These are phyloP conservation scores for Myotis pilosus DNA, from an alignment of 2,797 vertebrate genomes.

Conservation along the genomic window DNA sequence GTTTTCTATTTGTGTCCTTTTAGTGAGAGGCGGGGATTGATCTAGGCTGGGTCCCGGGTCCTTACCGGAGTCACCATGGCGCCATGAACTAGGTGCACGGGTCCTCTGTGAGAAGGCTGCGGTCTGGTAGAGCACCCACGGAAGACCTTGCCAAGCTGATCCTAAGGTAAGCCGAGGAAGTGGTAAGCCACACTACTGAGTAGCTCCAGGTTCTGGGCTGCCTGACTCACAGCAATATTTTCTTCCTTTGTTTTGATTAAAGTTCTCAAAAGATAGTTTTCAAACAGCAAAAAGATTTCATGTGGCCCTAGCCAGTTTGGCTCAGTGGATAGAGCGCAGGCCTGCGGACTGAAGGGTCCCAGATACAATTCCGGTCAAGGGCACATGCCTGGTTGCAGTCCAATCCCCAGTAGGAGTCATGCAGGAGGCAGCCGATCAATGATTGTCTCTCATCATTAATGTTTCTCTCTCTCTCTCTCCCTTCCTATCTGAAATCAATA, in stretches of 20 bases:
- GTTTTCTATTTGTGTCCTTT: neutral
- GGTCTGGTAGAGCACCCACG: neutral
- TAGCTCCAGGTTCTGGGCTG: neutral
- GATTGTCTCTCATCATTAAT: too few species aligned
- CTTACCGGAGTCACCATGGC: neutral
- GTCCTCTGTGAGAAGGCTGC: neutral
- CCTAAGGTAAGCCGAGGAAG: neutral
- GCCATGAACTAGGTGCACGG: neutral
- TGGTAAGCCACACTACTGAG: neutral
- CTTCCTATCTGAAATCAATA: too few species aligned
- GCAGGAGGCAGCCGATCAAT: too few species aligned
- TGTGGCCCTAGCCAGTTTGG: too few species aligned
- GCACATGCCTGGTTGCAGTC: too few species aligned
- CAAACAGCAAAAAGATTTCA: neutral
- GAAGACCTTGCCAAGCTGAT: neutral
- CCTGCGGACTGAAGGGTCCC: too few species aligned
- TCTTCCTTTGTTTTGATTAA: constrained; percentile 4
- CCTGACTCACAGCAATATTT: neutral
- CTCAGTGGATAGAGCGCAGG: too few species aligned
- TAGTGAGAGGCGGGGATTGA: neutral
- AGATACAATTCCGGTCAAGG: too few species aligned
- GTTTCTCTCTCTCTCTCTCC: too few species aligned
- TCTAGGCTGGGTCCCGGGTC: neutral
- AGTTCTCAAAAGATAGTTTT: constrained; percentile 30
- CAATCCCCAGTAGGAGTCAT: too few species aligned